Evolutionary conservation across 1,140 invertebrate genomes (phyloP).

Genomic region (Nymphalis io): DNA sequence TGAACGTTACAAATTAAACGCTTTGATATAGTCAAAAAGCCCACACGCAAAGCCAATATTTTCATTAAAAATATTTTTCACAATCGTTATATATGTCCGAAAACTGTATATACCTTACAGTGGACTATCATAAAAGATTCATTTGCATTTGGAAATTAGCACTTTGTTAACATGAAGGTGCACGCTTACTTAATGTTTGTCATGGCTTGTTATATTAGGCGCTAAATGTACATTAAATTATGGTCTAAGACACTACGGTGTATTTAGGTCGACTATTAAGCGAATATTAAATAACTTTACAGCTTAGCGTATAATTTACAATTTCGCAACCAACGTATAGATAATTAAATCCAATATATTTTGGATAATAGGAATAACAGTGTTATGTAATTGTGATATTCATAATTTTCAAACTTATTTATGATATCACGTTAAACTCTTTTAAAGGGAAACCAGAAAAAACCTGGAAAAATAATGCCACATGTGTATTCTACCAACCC

Average conservation of each 20-base stretch:
- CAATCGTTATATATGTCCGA: background rate
- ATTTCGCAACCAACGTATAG: background rate
- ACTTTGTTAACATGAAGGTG: conserved; percentile 15
- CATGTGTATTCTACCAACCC: too few species aligned
- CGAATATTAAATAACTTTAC: conserved; percentile 20
- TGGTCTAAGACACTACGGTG: conserved; percentile 12
- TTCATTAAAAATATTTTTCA: background rate
- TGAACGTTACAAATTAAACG: too few species aligned
- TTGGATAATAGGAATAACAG: too few species aligned
- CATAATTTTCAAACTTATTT: too few species aligned
- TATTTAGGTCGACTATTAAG: conserved; percentile 22
- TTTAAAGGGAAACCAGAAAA: too few species aligned
- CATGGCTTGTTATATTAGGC: background rate
- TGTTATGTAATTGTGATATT: too few species aligned
- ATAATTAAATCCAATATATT: background rate
- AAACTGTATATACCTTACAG: conserved; percentile 12
- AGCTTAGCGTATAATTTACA: conserved; percentile 7
- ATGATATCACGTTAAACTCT: too few species aligned
- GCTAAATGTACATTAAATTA: conserved; percentile 13
- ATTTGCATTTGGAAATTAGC: conserved; percentile 33
- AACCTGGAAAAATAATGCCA: too few species aligned
- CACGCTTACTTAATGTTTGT: conserved; percentile 10
- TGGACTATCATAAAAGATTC: conserved; percentile 17
- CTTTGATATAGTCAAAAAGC: too few species aligned
- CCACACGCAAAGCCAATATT: too few species aligned